Base-by-base conservation (phyloP, 2,113 vertebrate species). In the Otolemur garnettii region DNA sequence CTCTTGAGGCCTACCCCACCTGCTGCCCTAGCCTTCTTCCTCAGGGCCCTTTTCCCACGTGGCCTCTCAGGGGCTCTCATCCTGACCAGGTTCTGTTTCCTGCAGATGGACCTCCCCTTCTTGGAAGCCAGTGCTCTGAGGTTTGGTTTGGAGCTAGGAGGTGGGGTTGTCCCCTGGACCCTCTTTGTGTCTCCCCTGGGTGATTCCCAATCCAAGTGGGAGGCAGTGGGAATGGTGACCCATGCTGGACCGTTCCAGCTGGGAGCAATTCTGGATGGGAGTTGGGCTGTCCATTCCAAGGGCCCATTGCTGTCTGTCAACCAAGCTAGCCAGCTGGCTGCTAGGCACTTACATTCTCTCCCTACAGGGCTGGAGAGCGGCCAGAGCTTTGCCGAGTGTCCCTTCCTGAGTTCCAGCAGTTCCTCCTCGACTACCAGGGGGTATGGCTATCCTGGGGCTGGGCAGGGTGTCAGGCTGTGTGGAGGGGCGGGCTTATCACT, bases 351-450 rank as follows among this genome's bases (percentile, higher is more conserved):
- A 28, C 28, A 57, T 92, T 95, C 94, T 87, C 60, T 95, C 95
- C 69, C 89, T 12, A 30, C 98, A 99, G 99, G 98, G 98, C 98
- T 87, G 99, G 98, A 69, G 99, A 99, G 95, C 98, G 98, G 96
- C 98, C 99, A 0, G 99, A 99, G 91, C 99, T 99, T 95, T 98
- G 98, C 96, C 99, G 97, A 95, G 98, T 99, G 96, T 99, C 99
- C 0, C 98, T 99, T 62, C 98, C 99, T 85, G 99, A 99, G 87
- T 99, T 99, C 97, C 99, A 99, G 98, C 98, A 97, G 89, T 99
- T 99, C 97, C 98, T 99, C 15, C 96, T 99, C 66, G 99, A 99
- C 22, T 98, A 98, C 98, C 99, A 99, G 97, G 99, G 98, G 99
- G 99, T 99, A 98, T 45, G 95, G 38, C 53, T 66, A 64, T 50